Evolutionary conservation across 2,797 vertebrate genomes (phyloP).

Genomic region (Hapalemur alaotrensis): DNA sequence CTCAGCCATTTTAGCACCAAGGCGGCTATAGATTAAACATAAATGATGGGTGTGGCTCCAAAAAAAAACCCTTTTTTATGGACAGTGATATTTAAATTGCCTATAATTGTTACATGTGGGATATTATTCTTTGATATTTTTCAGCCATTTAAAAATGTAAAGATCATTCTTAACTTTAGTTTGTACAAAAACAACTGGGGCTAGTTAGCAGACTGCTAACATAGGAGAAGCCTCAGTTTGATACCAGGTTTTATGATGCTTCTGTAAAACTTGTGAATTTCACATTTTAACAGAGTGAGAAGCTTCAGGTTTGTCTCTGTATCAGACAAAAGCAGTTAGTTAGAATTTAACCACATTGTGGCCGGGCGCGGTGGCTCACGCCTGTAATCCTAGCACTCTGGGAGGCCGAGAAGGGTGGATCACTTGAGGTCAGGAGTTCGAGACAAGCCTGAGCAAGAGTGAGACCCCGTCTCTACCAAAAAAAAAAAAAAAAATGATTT

Average conservation of each 20-base stretch:
- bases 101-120: neutral
- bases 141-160: neutral
- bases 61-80: neutral
- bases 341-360: neutral
- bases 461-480: too few species aligned
- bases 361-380: too few species aligned
- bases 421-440: too few species aligned
- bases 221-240: neutral
- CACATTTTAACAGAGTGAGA: neutral
- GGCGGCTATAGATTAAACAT: neutral
- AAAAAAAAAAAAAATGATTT: too few species aligned
- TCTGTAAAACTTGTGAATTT: neutral
- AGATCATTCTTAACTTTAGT: neutral
- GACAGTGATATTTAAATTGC: neutral
- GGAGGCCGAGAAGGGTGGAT: too few species aligned
- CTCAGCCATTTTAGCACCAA: neutral
- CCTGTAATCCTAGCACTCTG: too few species aligned
- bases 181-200: neutral
- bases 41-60: neutral
- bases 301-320: neutral
- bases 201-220: neutral
- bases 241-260: neutral
- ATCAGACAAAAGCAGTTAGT: neutral
- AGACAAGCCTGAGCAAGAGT: too few species aligned
- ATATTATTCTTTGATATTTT: neutral